Percentiles rank a stretch among this genome's conserved stretches.
These are phyloP conservation scores for Ceriagrion tenellum DNA, from an alignment of 2,888 invertebrate species.

Conservation along the genomic window DNA sequence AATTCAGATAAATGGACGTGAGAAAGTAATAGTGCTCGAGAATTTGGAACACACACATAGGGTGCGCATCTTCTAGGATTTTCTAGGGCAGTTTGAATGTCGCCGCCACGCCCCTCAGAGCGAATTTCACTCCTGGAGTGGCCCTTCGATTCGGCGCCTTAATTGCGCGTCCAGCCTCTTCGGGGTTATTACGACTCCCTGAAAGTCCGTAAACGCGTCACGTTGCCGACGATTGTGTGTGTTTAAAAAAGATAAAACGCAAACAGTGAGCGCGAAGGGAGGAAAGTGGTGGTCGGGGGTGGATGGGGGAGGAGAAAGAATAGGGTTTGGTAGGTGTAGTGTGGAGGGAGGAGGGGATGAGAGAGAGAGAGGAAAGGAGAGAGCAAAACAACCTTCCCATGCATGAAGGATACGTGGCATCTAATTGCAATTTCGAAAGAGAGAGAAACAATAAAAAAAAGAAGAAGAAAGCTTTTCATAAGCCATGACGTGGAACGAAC, in stretches of 20 bases:
- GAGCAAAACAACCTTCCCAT: neutral
- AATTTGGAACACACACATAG: no score
- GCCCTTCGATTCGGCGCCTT: neutral
- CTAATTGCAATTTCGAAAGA: neutral
- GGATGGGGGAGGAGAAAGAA: neutral
- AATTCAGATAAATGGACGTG: no score
- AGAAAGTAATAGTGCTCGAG: no score
- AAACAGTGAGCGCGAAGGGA: neutral
- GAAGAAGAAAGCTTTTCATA: neutral
- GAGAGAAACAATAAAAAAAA: neutral
- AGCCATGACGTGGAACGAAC: conserved; percentile 18
- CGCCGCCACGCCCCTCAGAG: no score
- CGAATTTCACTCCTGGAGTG: no score
- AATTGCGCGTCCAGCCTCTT: neutral
- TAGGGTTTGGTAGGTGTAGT: neutral
- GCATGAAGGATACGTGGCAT: neutral
- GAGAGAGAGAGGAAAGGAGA: neutral
- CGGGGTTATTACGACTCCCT: conserved; percentile 7
- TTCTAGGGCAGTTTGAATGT: no score
- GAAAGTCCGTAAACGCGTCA: conserved; percentile 10
- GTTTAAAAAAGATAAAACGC: neutral
- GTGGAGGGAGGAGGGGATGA: no score
- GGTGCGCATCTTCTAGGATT: no score
- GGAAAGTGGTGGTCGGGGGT: neutral
- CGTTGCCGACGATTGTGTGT: conserved; percentile 13